A percentile compares a stretch with the other conserved stretches of the same genome.
Conservation (phyloP, 2,888 invertebrate genomes). For the Adineta ricciae region DNA sequence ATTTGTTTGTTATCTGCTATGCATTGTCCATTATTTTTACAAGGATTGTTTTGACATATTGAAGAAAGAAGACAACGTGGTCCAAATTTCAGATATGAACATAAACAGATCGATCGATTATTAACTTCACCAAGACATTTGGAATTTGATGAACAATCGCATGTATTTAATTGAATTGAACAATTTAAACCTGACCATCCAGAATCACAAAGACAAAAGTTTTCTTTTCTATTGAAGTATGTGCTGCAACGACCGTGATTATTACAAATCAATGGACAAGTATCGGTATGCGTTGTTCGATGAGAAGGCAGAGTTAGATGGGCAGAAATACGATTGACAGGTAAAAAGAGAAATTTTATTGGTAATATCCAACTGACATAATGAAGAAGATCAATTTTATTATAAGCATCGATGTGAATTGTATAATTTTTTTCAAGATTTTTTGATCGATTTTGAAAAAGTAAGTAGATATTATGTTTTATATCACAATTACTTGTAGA, state of each 20-base stretch:
- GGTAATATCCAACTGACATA: not conserved
- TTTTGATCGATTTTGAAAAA: not conserved
- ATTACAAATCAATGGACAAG: not conserved
- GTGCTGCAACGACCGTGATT: not conserved
- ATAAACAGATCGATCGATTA: not conserved
- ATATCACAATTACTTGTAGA: not conserved
- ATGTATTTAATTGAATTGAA: not conserved
- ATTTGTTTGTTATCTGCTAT: not conserved
- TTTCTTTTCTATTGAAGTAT: not conserved
- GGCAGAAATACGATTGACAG: not conserved
- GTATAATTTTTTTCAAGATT: not conserved
- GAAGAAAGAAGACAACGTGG: not conserved
- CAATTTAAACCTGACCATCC: not conserved
- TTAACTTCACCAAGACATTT: not conserved
- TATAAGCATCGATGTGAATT: not conserved
- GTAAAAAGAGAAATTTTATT: not conserved
- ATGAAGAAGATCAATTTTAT: not conserved
- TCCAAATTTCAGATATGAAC: not conserved
- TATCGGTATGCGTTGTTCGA: accelerated
- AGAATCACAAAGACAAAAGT: not conserved
- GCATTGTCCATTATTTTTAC: not conserved
- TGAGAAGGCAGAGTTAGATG: not conserved
- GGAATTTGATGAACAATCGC: not conserved
- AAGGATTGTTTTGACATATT: not conserved
- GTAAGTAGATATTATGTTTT: not conserved